Evolutionary conservation across 2,797 vertebrate genomes (phyloP), one percentile per base, ranked within the genome.

Genomic region (Agapornis canus): DNA sequence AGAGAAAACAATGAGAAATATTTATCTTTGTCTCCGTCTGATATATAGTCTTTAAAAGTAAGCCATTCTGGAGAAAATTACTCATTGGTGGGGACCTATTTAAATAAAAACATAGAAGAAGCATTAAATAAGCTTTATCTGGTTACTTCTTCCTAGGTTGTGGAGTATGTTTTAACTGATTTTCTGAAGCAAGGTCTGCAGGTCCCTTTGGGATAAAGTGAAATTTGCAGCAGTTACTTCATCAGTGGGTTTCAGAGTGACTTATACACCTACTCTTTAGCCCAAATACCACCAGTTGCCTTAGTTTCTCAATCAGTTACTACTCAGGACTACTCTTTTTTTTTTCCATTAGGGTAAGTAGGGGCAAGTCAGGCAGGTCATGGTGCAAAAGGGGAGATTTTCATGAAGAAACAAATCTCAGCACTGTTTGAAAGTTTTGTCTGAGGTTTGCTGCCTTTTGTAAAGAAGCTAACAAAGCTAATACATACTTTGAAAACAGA

Each of bases 201-300:
- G 29, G 59, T 59, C 35, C 21, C 54, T 93, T 42, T 32, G 45
- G 90, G 25, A 2, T 73, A 52, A 73, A 90, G 56, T 94, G 82
- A 94, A 93, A 79, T 95, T 48, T 82, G 43, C 56, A 77, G 66
- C 52, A 90, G 4, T 92, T 93, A 72, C 83, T 75, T 87, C 69
- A 90, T 89, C 69, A 61, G 63, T 92, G 84, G 14, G 13, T 80
- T 90, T 96, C 94, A 91, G 19, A 39, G 59, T 75, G 35, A 45
- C 47, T 91, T 92, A 72, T 89, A 61, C 16, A 43, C 40, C 35
- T 91, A 29, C 87, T 89, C 95, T 90, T 97, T 94, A 92, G 91
- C 92, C 95, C 80, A 94, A 76, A 93, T 94, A 61, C 69, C 48
- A 60, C 29, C 23, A 88, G 9, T 83, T 83, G 84, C 79, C 23